Conservation (phyloP, 2,797 vertebrate genomes). For the Sphaeramia orbicularis region DNA sequence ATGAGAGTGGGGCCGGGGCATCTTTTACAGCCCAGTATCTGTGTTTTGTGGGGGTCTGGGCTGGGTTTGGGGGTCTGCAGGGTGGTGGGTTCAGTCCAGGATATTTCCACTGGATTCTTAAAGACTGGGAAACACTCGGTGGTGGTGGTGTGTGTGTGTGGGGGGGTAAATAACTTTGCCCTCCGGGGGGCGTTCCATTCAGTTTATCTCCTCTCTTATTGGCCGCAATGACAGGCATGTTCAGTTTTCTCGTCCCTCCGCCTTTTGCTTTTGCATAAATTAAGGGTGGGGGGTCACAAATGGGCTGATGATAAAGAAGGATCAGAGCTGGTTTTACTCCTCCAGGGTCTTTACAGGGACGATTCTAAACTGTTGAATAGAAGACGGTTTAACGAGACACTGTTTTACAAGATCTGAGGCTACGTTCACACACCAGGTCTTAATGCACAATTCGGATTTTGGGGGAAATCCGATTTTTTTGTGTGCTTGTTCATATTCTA, state of each 20-base stretch:
- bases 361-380: not conserved
- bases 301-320: conserved; percentile 54
- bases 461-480: too few relatives aligned
- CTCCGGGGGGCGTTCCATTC: conserved; percentile 67
- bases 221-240: conserved; percentile 63
- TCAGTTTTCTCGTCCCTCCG: conserved; percentile 50
- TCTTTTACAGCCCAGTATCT: conserved; percentile 19
- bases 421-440: too few relatives aligned
- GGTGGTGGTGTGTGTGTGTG: too few relatives aligned
- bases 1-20: too few relatives aligned
- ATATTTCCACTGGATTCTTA: conserved; percentile 23
- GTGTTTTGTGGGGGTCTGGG: too few relatives aligned
- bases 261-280: conserved; percentile 60
- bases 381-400: not conserved
- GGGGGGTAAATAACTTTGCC: conserved; percentile 82
- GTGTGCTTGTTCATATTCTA: too few relatives aligned
- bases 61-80: not conserved
- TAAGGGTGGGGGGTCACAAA: conserved; percentile 26
- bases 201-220: conserved; percentile 60
- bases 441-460: too few relatives aligned
- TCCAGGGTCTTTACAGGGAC: not conserved
- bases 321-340: not conserved
- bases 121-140: too few relatives aligned
- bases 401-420: too few relatives aligned
- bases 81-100: not conserved